Evolutionary conservation across 2,888 invertebrate species (phyloP).

Genomic region (Trissonchulus latispiculum): DNA sequence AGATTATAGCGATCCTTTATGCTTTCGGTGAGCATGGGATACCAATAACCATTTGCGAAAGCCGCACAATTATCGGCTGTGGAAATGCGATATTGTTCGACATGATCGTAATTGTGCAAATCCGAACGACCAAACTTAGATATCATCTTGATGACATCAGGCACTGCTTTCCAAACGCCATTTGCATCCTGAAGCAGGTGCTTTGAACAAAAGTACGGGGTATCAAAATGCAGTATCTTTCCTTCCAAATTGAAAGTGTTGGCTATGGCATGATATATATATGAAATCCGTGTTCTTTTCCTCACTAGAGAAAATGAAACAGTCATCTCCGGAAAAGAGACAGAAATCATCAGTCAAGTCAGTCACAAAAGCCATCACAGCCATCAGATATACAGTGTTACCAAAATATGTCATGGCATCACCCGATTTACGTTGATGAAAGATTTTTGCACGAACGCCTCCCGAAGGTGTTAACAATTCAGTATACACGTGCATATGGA

Average conservation of each 20-base stretch:
- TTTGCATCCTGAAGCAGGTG: neutral
- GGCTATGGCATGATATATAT: neutral
- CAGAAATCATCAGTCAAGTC: conserved; percentile 1
- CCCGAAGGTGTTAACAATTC: neutral
- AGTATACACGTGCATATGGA: conserved; percentile 1
- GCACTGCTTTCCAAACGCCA: neutral
- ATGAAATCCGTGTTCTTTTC: neutral
- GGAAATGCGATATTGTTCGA: conserved; percentile 11
- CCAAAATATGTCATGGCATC: conserved; percentile 12
- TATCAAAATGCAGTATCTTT: neutral
- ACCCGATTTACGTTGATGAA: conserved; percentile 1
- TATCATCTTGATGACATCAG: neutral
- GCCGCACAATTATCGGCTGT: too few species aligned
- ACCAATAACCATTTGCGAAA: too few species aligned
- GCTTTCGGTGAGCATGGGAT: too few species aligned
- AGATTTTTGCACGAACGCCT: neutral
- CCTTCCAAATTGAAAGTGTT: conserved; percentile 2
- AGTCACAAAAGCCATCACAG: neutral
- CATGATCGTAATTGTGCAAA: neutral
- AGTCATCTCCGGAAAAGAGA: conserved; percentile 8
- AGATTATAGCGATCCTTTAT: too few species aligned
- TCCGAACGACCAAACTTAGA: conserved; percentile 5
- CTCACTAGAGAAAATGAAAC: neutral
- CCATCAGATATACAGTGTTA: conserved; percentile 8
- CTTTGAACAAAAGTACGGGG: conserved; percentile 6